Evolutionary conservation across 2,888 invertebrate genomes (phyloP).

Genomic region (Phortica magna): DNA sequence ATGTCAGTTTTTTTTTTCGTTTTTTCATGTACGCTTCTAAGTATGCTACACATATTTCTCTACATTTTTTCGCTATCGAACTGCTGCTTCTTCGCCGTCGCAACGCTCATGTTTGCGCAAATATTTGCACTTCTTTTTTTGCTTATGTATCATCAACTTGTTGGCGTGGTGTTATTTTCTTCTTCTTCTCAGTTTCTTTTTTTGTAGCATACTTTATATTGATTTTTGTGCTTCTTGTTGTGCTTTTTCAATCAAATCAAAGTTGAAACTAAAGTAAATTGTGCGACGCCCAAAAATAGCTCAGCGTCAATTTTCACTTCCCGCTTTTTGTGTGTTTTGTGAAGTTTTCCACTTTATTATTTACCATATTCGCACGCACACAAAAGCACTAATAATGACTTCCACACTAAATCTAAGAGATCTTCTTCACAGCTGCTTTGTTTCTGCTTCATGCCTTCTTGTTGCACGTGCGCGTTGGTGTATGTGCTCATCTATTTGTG

Average conservation of each 20-base stretch:
- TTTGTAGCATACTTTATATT: conserved; percentile 1
- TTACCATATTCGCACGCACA: too few species aligned
- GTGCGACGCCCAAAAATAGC: not conserved
- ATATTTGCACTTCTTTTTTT: conserved; percentile 24
- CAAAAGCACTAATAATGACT: too few species aligned
- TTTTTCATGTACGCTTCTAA: conserved; percentile 4
- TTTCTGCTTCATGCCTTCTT: too few species aligned
- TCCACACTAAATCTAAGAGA: too few species aligned
- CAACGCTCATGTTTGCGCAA: conserved; percentile 9
- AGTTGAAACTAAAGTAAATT: not conserved
- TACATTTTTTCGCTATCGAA: not conserved
- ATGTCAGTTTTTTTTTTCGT: conserved; percentile 9
- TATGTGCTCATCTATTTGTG: too few species aligned
- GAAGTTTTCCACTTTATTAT: not conserved
- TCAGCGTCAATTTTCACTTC: not conserved
- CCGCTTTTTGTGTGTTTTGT: not conserved
- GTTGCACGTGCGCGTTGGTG: too few species aligned
- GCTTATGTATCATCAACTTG: not conserved
- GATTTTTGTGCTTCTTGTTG: conserved; percentile 13
- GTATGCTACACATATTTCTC: conserved; percentile 13
- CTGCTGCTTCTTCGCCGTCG: too few species aligned
- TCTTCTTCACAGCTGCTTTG: too few species aligned
- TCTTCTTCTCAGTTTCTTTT: not conserved
- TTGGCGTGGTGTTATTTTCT: not conserved
- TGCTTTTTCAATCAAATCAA: not conserved